These are phyloP conservation scores for Dendrolimus kikuchii DNA, from an alignment of 1,140 invertebrate species.

Conservation along the genomic window DNA sequence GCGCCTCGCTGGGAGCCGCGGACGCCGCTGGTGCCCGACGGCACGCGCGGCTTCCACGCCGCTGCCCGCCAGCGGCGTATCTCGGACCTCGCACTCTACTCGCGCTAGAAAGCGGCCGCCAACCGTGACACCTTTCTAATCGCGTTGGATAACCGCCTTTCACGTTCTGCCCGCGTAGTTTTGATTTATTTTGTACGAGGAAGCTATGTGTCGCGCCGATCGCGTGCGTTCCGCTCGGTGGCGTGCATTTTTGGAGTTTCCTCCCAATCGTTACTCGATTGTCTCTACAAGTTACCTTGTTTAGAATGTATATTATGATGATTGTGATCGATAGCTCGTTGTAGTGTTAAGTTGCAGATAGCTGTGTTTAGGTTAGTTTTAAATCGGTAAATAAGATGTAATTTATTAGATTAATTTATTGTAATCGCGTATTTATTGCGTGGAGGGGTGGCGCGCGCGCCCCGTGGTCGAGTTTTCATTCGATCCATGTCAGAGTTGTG, in stretches of 20 bases:
- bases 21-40: constrained; percentile 87
- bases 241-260: constrained; percentile 8
- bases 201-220: constrained; percentile 36
- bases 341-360: constrained; percentile 33
- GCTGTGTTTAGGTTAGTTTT: constrained; percentile 38
- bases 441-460: constrained; percentile 25
- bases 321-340: constrained; percentile 51
- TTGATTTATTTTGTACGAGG: constrained; percentile 51
- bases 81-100: constrained; percentile 69
- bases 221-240: constrained; percentile 44
- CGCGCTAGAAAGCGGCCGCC: constrained; percentile 65
- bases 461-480: constrained; percentile 57
- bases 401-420: constrained; percentile 61
- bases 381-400: constrained; percentile 32
- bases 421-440: constrained; percentile 53
- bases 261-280: constrained; percentile 3
- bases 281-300: constrained; percentile 19
- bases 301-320: constrained; percentile 10
- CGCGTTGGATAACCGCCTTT: constrained; percentile 66
- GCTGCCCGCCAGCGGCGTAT: constrained; percentile 66
- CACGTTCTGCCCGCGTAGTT: constrained; percentile 51
- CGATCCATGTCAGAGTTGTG: constrained; percentile 61
- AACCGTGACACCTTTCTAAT: constrained; percentile 71
- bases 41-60: constrained; percentile 83
- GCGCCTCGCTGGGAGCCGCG: constrained; percentile 73